Evolutionary conservation across 1,140 invertebrate genomes (phyloP), one percentile per base, ranked within the genome.

Genomic region (Mylabris phalerata): DNA sequence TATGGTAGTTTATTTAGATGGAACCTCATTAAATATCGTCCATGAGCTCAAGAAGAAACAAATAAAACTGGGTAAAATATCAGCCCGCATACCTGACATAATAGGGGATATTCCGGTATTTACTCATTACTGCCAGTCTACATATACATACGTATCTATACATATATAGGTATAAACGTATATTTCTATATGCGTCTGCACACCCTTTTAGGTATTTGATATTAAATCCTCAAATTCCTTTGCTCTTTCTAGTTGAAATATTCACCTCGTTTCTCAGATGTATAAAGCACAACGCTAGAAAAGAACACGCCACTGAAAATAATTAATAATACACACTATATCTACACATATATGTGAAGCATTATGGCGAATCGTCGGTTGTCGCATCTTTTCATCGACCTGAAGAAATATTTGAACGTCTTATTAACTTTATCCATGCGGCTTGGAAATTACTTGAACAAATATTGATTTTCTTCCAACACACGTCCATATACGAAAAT

Each of bases 81-180:
- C 60, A 55, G 48, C 60, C 55, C 51, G 60, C 60, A 62, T 62
- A 62, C 55, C 56, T 62, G 56, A 48, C 50, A 62, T 62, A 62
- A 62, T 62, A 50, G 51, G 60, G 60, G 9, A 50, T 50, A 58
- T 50, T 47, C 48, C 48, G 60, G 60, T 62, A 62, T 62, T 62
- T 62, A 62, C 60, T 62, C 60, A 62, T 62, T 62, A 62, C 55
- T 62, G 59, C 44, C 60, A 44, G 4, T 42, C 56, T 55, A 62
- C 60, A 55, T 56, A 58, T 50, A 62, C 55, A 55, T 58, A 59
- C 50, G 50, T 19, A 46, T 26, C 45, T n/a, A 27, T 32, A 55
- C 51, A 7, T 38, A 19, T 19, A 19, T 19, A 19, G 19, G 19
- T 19, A 13, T 13, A 13, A 13, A 13, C 13, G 13, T 13, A 19